Evolutionary conservation across 35 echinoderm and acorn worm species (phyloP).

Genomic region (Stichopus chloronotus): DNA sequence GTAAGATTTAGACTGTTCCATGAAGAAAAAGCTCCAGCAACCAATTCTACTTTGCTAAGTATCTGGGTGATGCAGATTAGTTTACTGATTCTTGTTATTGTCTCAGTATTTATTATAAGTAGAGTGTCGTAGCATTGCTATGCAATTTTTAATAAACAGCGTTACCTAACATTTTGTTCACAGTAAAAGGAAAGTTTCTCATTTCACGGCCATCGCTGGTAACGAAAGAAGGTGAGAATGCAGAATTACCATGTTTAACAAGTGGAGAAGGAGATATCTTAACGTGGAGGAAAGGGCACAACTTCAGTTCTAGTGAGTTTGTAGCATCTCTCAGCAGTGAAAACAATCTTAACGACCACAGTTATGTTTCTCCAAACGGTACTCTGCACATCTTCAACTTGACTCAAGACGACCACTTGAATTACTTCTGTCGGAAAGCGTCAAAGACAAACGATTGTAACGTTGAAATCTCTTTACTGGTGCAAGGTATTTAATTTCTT

Average conservation of each 20-base stretch:
- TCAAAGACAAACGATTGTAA: background rate
- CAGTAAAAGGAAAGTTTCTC: background rate
- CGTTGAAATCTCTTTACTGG: background rate
- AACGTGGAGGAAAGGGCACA: background rate
- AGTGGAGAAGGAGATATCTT: conserved; percentile 3
- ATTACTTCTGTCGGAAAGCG: background rate
- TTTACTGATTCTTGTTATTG: too few relatives aligned
- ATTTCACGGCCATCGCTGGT: background rate
- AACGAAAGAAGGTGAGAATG: background rate
- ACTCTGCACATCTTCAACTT: background rate
- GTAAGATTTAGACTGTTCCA: too few relatives aligned
- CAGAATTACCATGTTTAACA: background rate
- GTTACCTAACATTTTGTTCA: background rate
- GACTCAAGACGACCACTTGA: background rate
- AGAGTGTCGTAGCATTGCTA: too few relatives aligned
- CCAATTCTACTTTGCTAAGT: too few relatives aligned
- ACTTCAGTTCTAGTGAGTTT: background rate
- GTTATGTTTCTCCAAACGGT: background rate
- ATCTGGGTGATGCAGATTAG: too few relatives aligned
- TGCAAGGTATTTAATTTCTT: background rate
- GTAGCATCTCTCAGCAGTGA: background rate
- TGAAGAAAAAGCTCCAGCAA: too few relatives aligned
- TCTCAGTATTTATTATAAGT: too few relatives aligned
- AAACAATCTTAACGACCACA: background rate
- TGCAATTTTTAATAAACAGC: too few relatives aligned